Evolutionary conservation across 1,140 invertebrate species (phyloP), one percentile per base, ranked within the genome.

Genomic region (Apolygus lucorum): DNA sequence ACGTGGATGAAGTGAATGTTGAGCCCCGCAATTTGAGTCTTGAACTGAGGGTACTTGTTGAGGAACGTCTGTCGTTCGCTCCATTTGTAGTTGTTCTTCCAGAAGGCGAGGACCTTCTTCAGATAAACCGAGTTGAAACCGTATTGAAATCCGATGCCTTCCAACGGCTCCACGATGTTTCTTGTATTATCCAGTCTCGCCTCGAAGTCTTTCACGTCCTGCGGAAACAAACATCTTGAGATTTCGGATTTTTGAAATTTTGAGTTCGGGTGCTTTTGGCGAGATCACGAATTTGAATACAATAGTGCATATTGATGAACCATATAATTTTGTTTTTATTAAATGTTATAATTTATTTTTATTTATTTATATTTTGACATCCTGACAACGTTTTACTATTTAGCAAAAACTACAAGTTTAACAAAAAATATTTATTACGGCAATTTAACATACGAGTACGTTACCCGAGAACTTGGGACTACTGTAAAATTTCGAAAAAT

Each of bases 51-150:
- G 71, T 86, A 88, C 69, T 80, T 76, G 75, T 93, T 95, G 2
- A 95, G 75, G 28, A 78, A 81, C 14, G 78, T 76, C 74, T 90
- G 87, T 52, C 89, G 82, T 73, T 85, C 77, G 71, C 78, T 81
- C 85, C 92, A 95, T 73, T 92, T 80, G 77, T 92, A 95, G 22
- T 86, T 80, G n/a, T 85, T 84, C 2, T 78, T 76, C 91, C 90
- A 90, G 77, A 91, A 88, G 28, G 86, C 78, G 17, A 90, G 74
- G 25, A 93, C 78, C 68, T 84, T 82, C 49, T 84, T 79, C 28
- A 93, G 77, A 75, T 87, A 85, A 26, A 85, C 79, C 0, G 85
- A 79, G 77, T 91, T 90, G 71, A 93, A 87, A 8, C 92, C 92
- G 77, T 92, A 93, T 68, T 86, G 78, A 72, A 92, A 93, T 52